Evolutionary conservation across 1,140 invertebrate genomes (phyloP).

Genomic region (Myzus persicae): DNA sequence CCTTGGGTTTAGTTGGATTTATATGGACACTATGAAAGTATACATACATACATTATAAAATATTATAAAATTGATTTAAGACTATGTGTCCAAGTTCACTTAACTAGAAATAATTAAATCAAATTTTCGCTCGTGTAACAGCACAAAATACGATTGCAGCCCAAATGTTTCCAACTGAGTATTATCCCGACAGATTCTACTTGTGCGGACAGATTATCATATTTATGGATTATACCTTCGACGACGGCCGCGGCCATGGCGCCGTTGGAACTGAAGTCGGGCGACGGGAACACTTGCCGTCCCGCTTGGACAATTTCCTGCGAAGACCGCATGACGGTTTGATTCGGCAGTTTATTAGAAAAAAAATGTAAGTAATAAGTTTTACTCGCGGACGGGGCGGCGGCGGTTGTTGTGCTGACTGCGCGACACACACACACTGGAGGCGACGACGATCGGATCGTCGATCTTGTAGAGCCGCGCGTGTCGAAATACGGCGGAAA

Average conservation of each 20-base stretch:
- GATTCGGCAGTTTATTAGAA: not conserved
- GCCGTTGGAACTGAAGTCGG: not conserved
- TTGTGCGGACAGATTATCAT: not conserved
- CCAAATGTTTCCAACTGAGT: too few species aligned
- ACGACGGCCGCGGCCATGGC: slow-evolving; percentile 1
- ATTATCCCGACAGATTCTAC: not conserved
- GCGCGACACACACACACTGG: not conserved
- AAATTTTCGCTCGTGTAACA: not conserved
- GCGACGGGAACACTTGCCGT: not conserved
- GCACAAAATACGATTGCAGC: not conserved
- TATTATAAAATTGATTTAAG: not conserved
- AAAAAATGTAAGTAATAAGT: not conserved
- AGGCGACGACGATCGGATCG: not conserved
- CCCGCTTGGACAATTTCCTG: not conserved
- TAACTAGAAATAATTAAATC: not conserved
- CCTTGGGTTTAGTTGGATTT: not conserved
- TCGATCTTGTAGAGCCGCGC: slow-evolving; percentile 11
- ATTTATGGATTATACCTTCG: slow-evolving; percentile 37
- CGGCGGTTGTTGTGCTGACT: not conserved
- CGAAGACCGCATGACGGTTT: not conserved
- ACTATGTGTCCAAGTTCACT: not conserved
- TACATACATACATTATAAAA: not conserved
- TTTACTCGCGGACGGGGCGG: not conserved
- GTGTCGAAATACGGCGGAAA: not conserved
- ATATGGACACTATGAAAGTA: not conserved